Evolutionary conservation across 2,888 invertebrate genomes (phyloP), one percentile per base, ranked within the genome.

Genomic region (Camptogramma bilineatum): DNA sequence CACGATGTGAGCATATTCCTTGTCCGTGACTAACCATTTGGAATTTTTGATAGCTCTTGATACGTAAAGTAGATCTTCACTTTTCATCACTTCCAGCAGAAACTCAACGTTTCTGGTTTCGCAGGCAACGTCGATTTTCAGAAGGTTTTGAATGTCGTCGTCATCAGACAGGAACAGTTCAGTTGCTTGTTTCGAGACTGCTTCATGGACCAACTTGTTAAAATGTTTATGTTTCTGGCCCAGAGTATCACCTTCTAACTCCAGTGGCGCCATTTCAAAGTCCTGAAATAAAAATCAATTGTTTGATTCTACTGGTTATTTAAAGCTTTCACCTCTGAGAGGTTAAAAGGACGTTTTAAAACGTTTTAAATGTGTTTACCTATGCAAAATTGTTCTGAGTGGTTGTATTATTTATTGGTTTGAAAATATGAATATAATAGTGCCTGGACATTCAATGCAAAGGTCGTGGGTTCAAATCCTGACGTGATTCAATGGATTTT

Each of bases 1-100:
- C 53, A 91, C 78, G 52, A 90, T 81, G 67, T 86, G 71, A 4
- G 80, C 79, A 64, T 87, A 87, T 60, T 85, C 73, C 5, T 74
- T 68, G 24, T 90, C 86, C 1, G 81, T 85, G 44, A 91, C 76
- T 8, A 90, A 72, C 90, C 90, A 90, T 16, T 75, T 70, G 46
- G 82, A 78, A 52, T 78, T 74, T 62, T 86, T 89, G 46, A 91
- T 82, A 17, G 83, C 88, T 72, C 83, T 80, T 8, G 89, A 82
- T 2, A 86, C 83, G 64, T 86, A 88, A 39, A 90, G 70, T 76
- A 83, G 81, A 62, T 88, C 87, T 55, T 82, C 79, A 46, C 79
- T 77, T 65, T 83, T 82, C 0, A 87, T 69, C 21, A 80, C 77
- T 31, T 80, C 71, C 7, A 86, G 64, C 50, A 86, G 71, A 59